Percentiles rank a stretch among this genome's conserved stretches.
phyloP scores from a whole-genome alignment of 2,888 invertebrate species.

The Agonopterix subpropinquella region DNA sequence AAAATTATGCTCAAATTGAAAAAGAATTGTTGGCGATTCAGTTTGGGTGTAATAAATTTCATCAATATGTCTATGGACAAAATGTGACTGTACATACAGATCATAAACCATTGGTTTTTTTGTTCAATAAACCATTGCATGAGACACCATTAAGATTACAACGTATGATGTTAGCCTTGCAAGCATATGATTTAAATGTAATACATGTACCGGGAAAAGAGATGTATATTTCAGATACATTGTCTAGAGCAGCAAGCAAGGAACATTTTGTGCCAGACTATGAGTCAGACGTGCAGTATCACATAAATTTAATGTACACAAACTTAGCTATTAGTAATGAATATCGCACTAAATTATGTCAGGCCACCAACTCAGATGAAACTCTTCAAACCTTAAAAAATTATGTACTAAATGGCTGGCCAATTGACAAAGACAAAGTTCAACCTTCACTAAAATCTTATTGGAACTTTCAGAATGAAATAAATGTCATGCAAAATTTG shows the following conservation, averaged over 20 bases:
- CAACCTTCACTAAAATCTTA: too few species aligned
- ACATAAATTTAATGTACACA: neutral
- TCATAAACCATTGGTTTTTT: constrained; percentile 4
- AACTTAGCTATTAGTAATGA: neutral
- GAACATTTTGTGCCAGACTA: neutral
- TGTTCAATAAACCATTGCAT: constrained; percentile 1
- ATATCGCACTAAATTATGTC: neutral
- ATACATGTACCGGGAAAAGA: constrained; percentile 1
- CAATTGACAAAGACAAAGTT: too few species aligned
- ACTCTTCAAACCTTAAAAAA: neutral
- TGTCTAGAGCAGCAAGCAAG: neutral
- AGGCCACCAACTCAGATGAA: neutral
- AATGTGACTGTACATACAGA: constrained; percentile 2
- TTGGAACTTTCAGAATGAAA: too few species aligned
- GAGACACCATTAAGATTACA: too few species aligned
- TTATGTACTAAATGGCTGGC: too few species aligned
- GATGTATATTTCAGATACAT: neutral
- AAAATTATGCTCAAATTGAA: constrained; percentile 8
- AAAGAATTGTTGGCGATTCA: constrained; percentile 7
- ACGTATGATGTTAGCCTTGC: neutral
- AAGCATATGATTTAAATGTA: neutral
- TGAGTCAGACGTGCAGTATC: neutral
- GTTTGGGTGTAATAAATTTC: constrained; percentile 8
- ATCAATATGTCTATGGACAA: constrained; percentile 3
- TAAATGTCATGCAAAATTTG: neutral